Evolutionary conservation across 53 echinoderm and acorn worm species (phyloP).

Genomic region (Crossaster papposus): DNA sequence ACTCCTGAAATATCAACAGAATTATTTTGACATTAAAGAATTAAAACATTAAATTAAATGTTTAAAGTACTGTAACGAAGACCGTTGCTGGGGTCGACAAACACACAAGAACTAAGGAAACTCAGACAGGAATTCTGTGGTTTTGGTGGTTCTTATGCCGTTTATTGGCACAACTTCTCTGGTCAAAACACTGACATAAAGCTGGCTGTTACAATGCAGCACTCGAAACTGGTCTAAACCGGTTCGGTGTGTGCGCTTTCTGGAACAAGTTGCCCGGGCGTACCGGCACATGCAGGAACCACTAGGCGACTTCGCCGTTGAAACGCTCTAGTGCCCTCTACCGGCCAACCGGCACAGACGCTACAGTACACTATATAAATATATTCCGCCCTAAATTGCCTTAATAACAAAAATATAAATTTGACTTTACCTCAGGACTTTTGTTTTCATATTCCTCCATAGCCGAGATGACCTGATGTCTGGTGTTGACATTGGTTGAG

Average conservation of each 20-base stretch:
- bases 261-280: too few species aligned
- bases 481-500: constrained; percentile 25
- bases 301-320: too few species aligned
- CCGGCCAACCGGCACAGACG: too few species aligned
- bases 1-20: constrained; percentile 67
- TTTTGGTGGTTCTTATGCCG: too few species aligned
- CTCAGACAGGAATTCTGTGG: too few species aligned
- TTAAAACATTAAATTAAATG: neutral
- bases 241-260: too few species aligned
- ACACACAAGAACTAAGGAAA: too few species aligned
- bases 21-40: neutral
- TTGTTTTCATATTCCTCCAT: constrained; percentile 37
- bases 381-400: constrained; percentile 14
- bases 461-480: constrained; percentile 26
- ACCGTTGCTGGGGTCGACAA: too few species aligned
- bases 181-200: constrained; percentile 49
- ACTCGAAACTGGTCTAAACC: too few species aligned
- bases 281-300: too few species aligned
- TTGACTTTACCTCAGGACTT: neutral
- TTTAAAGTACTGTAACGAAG: neutral
- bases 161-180: neutral
- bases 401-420: neutral
- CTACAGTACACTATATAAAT: constrained; percentile 43
- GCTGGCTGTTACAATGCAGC: too few species aligned
- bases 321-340: too few species aligned